Evolutionary conservation across 2,113 vertebrate genomes (phyloP), one percentile per base, ranked within the genome.

Genomic region (Cairina moschata): DNA sequence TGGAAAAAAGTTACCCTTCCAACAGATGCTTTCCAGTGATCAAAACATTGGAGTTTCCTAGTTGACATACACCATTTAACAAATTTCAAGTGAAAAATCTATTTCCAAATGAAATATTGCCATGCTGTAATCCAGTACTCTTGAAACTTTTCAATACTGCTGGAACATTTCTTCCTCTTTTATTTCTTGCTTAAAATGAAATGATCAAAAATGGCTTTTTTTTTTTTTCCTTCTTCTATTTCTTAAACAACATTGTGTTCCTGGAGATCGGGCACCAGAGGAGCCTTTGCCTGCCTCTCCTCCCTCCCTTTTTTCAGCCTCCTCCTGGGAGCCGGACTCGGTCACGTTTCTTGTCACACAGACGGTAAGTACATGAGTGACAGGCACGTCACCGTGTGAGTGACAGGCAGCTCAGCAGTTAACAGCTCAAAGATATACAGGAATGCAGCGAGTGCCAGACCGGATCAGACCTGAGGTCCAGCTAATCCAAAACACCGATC

Each of bases 91-190:
- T 50, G 92, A 93, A 82, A 87, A 78, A 74, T 78, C 92, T 75
- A 5, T 75, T 87, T 63, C 3, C 5, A 72, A 56, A 59, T 84
- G 87, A 89, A 91, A 82, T 22, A 84, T 38, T 17, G 48, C 81
- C 31, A 2, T 0, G 0, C 28, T 0, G 1, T 56, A 21, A 48
- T 9, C 66, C 69, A 22, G 86, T 65, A 22, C n/a, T 3, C 3
- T 48, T 7, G n/a, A 17, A 73, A 66, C 29, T 1, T 60, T 89
- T 83, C 78, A 40, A 46, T 50, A 17, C 60, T 25, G 40, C 68
- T 54, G 46, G 77, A 32, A 44, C 21, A 0, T 3, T 55, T 9
- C 81, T 34, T 72, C n/a, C 72, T 60, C 59, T 36, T n/a, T 14
- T 3, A 0, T 17, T 28, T 52, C 9, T 48, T 48, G 36, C 65